These are phyloP conservation scores for Poeciliopsis prolifica DNA, from an alignment of 2,113 vertebrate species.

Conservation along the genomic window DNA sequence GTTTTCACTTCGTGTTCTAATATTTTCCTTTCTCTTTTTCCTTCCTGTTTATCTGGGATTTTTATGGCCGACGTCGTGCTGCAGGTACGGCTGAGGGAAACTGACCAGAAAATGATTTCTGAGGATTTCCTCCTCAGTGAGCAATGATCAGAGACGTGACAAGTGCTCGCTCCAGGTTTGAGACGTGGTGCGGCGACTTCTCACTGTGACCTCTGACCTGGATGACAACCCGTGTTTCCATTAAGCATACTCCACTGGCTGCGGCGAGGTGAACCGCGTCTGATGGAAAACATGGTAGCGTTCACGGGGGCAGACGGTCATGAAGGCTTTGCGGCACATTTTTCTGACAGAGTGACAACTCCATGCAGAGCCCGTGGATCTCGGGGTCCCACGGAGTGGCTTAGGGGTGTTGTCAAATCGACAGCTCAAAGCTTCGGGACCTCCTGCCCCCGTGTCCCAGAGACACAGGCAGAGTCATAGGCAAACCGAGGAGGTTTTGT, in stretches of 20 bases:
- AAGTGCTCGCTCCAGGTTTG: conserved; percentile 31
- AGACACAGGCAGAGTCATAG: conserved; percentile 52
- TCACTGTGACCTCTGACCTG: conserved; percentile 38
- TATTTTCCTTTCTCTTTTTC: conserved; percentile 30
- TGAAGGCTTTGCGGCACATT: conserved; percentile 43
- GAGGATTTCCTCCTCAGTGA: conserved; percentile 5
- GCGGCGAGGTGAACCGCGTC: conserved; percentile 52
- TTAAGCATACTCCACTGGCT: conserved; percentile 33
- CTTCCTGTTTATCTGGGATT: not conserved
- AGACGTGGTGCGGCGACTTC: conserved; percentile 27
- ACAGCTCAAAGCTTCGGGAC: conserved; percentile 51
- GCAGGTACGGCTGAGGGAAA: conserved; percentile 10
- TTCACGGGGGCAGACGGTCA: conserved; percentile 16
- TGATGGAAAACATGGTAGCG: conserved; percentile 51
- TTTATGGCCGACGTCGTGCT: not conserved
- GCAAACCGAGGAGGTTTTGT: conserved; percentile 35
- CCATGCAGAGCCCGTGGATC: conserved; percentile 49
- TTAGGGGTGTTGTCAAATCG: conserved; percentile 57
- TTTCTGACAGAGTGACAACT: conserved; percentile 71
- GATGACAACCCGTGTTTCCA: conserved; percentile 9
- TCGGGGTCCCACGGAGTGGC: conserved; percentile 31
- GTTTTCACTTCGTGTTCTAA: conserved; percentile 2
- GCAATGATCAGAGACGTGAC: conserved; percentile 7
- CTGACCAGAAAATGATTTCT: not conserved
- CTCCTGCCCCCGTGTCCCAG: conserved; percentile 11